Conservation (phyloP, 1,140 invertebrate genomes). For the Platyura marginata region DNA sequence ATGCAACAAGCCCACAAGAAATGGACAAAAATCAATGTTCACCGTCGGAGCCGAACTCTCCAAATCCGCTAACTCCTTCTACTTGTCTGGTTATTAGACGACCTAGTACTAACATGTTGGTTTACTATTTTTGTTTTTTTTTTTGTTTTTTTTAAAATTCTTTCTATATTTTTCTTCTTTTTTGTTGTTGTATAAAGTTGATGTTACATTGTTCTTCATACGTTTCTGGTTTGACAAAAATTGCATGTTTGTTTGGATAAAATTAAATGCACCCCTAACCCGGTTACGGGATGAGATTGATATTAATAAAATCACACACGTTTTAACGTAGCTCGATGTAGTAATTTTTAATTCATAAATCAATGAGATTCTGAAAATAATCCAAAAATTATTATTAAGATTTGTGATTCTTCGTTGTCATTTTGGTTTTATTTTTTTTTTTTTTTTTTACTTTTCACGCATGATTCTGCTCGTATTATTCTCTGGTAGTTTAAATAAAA, state of each 20-base stretch:
- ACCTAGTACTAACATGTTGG: slow-evolving; percentile 24
- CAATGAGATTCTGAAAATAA: no score
- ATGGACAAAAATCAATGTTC: not conserved
- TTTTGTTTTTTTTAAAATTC: slow-evolving; percentile 4
- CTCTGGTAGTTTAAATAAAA: no score
- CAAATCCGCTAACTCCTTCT: not conserved
- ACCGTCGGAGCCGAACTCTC: not conserved
- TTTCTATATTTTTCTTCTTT: slow-evolving; percentile 5
- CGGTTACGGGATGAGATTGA: not conserved
- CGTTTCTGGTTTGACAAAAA: not conserved
- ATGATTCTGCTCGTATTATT: no score
- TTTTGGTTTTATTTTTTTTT: no score
- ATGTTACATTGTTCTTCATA: not conserved
- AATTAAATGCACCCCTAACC: no score
- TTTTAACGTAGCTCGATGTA: no score
- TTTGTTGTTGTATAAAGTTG: slow-evolving; percentile 5
- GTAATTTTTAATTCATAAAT: no score
- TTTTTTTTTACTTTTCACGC: no score
- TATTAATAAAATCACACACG: no score
- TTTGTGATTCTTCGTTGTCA: no score
- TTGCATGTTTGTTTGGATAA: not conserved
- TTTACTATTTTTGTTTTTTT: slow-evolving; percentile 5
- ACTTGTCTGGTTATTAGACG: slow-evolving; percentile 14
- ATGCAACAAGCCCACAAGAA: slow-evolving; percentile 2
- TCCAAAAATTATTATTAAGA: no score